Evolutionary conservation across 2,797 vertebrate species (phyloP).

Genomic region (Pyrocephalus nanus): DNA sequence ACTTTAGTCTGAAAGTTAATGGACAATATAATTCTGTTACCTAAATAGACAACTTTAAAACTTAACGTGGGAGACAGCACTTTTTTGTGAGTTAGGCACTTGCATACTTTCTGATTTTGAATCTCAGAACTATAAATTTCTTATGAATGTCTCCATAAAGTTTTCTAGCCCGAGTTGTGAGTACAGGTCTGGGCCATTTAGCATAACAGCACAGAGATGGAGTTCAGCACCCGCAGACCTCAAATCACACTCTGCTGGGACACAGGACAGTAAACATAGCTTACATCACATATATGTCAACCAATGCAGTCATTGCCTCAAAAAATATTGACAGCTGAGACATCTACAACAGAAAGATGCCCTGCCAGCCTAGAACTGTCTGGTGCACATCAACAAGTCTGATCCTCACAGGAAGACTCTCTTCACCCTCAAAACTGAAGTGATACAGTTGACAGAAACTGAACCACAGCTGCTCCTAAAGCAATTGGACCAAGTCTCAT

Average conservation of each 20-base stretch:
- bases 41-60: background rate
- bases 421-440: background rate
- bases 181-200: background rate
- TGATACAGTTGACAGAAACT: background rate
- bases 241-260: background rate
- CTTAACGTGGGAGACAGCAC: background rate
- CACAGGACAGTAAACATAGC: background rate
- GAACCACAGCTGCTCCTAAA: background rate
- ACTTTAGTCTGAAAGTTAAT: background rate
- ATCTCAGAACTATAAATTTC: background rate
- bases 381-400: background rate
- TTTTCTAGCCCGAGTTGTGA: background rate
- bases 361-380: background rate
- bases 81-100: background rate
- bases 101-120: background rate
- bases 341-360: background rate
- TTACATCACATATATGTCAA: background rate
- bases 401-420: background rate
- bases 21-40: background rate
- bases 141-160: background rate
- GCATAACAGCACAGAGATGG: background rate
- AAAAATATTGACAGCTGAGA: background rate
- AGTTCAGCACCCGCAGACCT: background rate
- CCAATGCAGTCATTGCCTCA: background rate
- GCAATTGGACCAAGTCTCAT: background rate